phyloP scores from a whole-genome alignment of 2,113 vertebrate genomes.

The Grallaria varia region DNA sequence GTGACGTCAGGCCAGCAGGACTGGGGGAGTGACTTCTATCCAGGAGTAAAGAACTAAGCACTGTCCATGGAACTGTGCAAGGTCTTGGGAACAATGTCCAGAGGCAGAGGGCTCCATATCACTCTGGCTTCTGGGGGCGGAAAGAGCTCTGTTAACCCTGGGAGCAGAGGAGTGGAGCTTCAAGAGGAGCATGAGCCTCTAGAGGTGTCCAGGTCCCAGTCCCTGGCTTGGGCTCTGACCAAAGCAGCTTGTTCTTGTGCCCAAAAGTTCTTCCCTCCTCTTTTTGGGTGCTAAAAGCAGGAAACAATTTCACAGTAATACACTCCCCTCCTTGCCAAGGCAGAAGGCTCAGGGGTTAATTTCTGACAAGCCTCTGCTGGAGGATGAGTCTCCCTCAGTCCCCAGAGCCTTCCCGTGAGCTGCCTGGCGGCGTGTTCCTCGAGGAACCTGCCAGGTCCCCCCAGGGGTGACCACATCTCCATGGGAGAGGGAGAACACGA shows the following conservation, averaged over 20 bases:
- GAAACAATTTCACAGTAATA: not conserved
- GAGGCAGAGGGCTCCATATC: not conserved
- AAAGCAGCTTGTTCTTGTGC: not conserved
- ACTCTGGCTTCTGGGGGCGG: not conserved
- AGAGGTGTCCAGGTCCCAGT: not conserved
- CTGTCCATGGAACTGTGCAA: fast-evolving
- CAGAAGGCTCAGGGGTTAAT: not conserved
- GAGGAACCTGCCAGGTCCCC: not conserved
- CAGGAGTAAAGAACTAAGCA: not conserved
- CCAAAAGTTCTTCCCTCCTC: not conserved
- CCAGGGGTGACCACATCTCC: not conserved
- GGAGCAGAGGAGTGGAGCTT: not conserved
- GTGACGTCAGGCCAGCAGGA: not conserved
- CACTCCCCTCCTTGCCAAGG: not conserved
- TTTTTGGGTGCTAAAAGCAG: not conserved
- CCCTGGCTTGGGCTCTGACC: not conserved
- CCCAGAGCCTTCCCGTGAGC: not conserved
- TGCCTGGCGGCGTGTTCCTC: not conserved
- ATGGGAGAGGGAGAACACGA: not conserved
- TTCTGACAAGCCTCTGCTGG: not conserved
- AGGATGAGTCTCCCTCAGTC: fast-evolving
- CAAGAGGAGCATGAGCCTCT: fast-evolving
- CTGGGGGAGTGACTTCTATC: not conserved
- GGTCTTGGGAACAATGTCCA: not conserved
- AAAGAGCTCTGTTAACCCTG: not conserved